Percentiles rank a stretch among this genome's conserved stretches.
These are phyloP conservation scores for Corvus moneduloides DNA, from an alignment of 2,113 vertebrate genomes.

Conservation along the genomic window DNA sequence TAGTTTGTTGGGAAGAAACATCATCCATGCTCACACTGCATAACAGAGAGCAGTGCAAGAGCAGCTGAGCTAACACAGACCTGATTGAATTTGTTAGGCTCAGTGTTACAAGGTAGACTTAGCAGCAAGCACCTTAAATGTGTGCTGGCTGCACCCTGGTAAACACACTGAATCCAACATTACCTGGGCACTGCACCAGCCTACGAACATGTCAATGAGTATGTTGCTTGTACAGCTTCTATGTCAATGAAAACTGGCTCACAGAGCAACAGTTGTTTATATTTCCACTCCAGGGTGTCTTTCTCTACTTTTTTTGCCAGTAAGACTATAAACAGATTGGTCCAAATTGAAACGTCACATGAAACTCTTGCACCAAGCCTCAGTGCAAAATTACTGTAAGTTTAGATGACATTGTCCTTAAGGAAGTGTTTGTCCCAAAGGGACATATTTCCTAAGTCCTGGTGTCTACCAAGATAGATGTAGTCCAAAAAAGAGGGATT, in stretches of 20 bases:
- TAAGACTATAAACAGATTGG: background rate
- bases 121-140: background rate
- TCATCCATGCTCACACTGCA: background rate
- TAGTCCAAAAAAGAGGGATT: background rate
- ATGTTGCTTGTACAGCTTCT: background rate
- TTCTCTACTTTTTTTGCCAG: background rate
- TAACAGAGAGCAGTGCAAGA: background rate
- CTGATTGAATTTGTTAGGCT: background rate
- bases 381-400: background rate
- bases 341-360: background rate
- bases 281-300: background rate
- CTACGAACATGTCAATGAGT: background rate
- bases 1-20: background rate
- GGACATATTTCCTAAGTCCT: background rate
- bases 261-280: background rate
- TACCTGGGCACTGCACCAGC: background rate
- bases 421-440: background rate
- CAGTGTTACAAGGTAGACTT: background rate
- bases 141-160: accelerated
- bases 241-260: background rate
- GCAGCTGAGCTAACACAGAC: background rate
- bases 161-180: background rate
- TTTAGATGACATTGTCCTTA: background rate
- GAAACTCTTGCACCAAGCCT: background rate
- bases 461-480: background rate